Evolutionary conservation across 2,113 vertebrate species (phyloP).

Genomic region (Ageneiosus marmoratus): DNA sequence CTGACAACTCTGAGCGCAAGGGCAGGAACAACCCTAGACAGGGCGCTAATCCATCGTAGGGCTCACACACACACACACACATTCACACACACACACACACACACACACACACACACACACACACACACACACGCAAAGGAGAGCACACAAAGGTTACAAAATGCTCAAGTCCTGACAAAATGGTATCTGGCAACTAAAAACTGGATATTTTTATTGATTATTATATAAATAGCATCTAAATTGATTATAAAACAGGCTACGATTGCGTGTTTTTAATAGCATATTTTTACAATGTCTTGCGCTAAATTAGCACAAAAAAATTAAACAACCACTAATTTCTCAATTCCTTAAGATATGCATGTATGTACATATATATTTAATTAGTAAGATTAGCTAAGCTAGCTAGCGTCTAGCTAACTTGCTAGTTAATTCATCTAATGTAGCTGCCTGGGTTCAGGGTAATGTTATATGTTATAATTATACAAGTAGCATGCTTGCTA

Average conservation of each 20-base stretch:
- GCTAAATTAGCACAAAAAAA: neutral
- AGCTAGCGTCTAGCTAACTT: neutral
- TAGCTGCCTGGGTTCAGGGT: neutral
- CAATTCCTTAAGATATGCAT: neutral
- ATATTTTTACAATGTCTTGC: neutral
- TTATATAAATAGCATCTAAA: neutral
- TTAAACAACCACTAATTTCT: too few relatives aligned
- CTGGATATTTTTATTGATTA: neutral
- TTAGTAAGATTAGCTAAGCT: neutral
- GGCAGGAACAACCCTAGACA: too few relatives aligned
- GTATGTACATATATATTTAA: neutral
- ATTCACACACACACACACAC: too few relatives aligned
- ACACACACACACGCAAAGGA: too few relatives aligned
- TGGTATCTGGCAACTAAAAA: too few relatives aligned
- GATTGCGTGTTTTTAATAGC: neutral
- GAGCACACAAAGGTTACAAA: too few relatives aligned
- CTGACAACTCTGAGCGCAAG: too few relatives aligned
- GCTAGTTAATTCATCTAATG: neutral
- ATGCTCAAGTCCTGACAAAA: too few relatives aligned
- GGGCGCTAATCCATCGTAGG: too few relatives aligned
- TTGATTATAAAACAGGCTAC: neutral
- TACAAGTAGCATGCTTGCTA: neutral
- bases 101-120: too few relatives aligned
- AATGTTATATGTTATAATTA: neutral
- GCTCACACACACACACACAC: too few relatives aligned